These are phyloP conservation scores for Brachystomella parvula DNA, from an alignment of 1,140 invertebrate genomes.

Conservation along the genomic window DNA sequence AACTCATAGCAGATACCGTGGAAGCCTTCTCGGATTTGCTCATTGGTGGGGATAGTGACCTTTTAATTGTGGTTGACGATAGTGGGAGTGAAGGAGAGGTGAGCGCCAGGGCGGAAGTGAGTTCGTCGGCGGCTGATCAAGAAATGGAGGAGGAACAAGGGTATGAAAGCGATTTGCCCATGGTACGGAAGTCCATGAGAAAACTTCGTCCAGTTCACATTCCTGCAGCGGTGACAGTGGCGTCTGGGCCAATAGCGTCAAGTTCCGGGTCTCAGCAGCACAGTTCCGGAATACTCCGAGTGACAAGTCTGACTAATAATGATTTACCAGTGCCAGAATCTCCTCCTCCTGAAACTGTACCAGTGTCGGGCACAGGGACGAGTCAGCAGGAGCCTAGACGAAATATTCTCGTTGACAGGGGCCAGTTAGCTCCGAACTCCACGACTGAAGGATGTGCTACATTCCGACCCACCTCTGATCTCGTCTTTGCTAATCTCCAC, in stretches of 20 bases:
- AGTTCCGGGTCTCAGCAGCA: background rate
- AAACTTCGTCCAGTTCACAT: constrained; percentile 23
- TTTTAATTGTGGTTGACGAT: constrained; percentile 19
- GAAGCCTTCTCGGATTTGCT: constrained; percentile 25
- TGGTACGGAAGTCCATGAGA: constrained; percentile 33
- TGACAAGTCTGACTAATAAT: background rate
- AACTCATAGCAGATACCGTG: background rate
- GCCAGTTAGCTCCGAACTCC: background rate
- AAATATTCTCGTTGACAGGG: background rate
- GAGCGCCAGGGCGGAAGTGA: background rate
- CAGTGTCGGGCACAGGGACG: too few species aligned
- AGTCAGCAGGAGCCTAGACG: too few species aligned
- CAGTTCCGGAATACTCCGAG: background rate
- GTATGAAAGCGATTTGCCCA: constrained; percentile 35
- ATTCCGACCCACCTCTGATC: background rate
- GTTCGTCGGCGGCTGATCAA: background rate
- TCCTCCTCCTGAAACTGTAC: too few species aligned
- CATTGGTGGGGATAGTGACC: constrained; percentile 24
- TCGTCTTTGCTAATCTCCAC: background rate
- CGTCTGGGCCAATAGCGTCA: background rate
- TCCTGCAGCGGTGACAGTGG: background rate
- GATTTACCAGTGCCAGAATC: background rate
- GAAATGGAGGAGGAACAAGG: constrained; percentile 25
- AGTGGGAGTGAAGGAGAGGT: background rate
- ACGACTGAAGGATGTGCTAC: constrained; percentile 5